Conservation (phyloP, 2,797 vertebrate species). For the Acanthopagrus latus region DNA sequence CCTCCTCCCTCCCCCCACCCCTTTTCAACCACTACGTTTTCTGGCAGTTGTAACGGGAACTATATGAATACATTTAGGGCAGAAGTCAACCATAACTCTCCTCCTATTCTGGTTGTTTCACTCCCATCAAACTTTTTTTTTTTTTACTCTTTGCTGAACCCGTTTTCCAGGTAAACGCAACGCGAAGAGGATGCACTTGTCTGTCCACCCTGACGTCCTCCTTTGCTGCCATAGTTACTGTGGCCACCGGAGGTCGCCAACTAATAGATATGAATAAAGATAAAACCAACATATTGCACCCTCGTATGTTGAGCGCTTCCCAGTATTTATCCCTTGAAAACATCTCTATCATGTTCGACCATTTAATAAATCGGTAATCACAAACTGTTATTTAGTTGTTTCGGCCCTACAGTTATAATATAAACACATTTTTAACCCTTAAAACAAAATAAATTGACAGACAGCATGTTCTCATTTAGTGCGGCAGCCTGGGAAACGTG, state of each 20-base stretch:
- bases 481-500: conserved; percentile 19
- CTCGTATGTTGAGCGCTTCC: neutral
- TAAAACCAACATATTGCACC: too few relatives aligned
- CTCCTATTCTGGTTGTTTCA: conserved; percentile 23
- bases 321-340: neutral
- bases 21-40: conserved; percentile 52
- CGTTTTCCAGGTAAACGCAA: neutral
- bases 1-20: conserved; percentile 15
- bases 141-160: neutral
- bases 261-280: too few relatives aligned
- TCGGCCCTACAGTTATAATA: neutral
- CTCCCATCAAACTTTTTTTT: conserved; percentile 16
- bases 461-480: neutral
- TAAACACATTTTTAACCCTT: neutral
- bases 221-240: too few relatives aligned
- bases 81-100: conserved; percentile 40
- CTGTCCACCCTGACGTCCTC: too few relatives aligned
- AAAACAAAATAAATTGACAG: neutral
- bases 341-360: neutral
- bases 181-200: too few relatives aligned
- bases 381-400: neutral
- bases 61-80: conserved; percentile 52
- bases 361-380: neutral
- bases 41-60: conserved; percentile 56
- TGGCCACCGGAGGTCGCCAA: too few relatives aligned